phyloP scores from a whole-genome alignment of 2,113 vertebrate species.

The Pyxicephalus adspersus region DNA sequence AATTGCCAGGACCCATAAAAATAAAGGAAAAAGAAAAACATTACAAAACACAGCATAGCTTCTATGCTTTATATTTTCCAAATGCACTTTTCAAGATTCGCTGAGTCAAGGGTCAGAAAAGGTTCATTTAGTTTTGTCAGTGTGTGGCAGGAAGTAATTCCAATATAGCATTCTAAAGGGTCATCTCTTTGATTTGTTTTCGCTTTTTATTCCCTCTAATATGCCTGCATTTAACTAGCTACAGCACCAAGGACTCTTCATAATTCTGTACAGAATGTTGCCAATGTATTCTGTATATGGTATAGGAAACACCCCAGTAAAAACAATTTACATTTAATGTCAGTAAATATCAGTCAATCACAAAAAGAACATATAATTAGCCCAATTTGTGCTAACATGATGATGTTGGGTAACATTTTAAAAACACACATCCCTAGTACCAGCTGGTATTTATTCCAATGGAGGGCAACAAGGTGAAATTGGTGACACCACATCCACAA shows the following conservation, averaged over 20 bases:
- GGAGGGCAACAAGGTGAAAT: no score
- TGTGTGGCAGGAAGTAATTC: constrained; percentile 60
- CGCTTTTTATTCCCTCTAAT: constrained; percentile 41
- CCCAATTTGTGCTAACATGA: no score
- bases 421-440: no score
- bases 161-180: constrained; percentile 63
- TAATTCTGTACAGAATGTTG: background rate
- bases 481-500: no score
- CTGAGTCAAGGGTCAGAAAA: constrained; percentile 68
- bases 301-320: no score
- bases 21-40: constrained; percentile 49
- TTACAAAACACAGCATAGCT: constrained; percentile 53
- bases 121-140: constrained; percentile 66
- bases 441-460: no score
- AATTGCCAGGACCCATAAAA: constrained; percentile 78
- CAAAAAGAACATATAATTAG: no score
- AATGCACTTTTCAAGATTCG: constrained; percentile 64
- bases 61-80: constrained; percentile 59
- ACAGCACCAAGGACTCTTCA: background rate
- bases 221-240: constrained; percentile 25
- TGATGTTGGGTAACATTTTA: no score
- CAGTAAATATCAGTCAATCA: no score
- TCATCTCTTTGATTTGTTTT: constrained; percentile 64
- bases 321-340: no score
- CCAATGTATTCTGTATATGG: no score